Evolutionary conservation across 2,888 invertebrate species (phyloP).

Genomic region (Coremacera marginata): DNA sequence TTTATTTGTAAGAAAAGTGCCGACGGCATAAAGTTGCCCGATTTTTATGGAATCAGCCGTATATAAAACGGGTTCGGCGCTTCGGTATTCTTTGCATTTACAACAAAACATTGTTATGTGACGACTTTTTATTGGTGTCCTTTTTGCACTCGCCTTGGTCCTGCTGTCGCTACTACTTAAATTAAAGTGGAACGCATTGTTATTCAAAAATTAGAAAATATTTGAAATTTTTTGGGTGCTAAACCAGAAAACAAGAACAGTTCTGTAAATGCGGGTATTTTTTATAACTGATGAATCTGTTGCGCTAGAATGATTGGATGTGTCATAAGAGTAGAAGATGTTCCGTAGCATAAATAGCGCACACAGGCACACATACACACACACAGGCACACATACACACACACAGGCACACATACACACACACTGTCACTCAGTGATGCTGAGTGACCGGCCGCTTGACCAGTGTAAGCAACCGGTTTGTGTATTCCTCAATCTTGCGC

Average conservation of each 20-base stretch:
- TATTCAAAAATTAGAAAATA: not conserved
- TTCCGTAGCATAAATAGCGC: too few relatives aligned
- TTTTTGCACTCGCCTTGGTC: not conserved
- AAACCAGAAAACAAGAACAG: constrained; percentile 7
- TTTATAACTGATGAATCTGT: not conserved
- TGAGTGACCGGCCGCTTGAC: constrained; percentile 7
- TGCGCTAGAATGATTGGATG: not conserved
- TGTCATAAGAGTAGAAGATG: not conserved
- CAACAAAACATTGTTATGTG: constrained; percentile 7
- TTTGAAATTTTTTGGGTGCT: not conserved
- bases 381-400: not conserved
- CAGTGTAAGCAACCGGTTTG: too few relatives aligned
- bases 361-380: not conserved
- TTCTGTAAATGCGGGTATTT: not conserved
- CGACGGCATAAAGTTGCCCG: too few relatives aligned
- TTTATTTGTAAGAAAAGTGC: too few relatives aligned
- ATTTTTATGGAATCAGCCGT: too few relatives aligned
- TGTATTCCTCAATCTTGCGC: too few relatives aligned
- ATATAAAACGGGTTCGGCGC: not conserved
- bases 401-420: not conserved
- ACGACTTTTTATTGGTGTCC: constrained; percentile 36
- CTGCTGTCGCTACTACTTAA: not conserved
- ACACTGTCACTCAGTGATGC: not conserved
- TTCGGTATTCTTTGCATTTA: not conserved
- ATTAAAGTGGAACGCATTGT: not conserved